Conservation (phyloP, 2,113 vertebrate species). For the cattle (Bos taurus) region DNA sequence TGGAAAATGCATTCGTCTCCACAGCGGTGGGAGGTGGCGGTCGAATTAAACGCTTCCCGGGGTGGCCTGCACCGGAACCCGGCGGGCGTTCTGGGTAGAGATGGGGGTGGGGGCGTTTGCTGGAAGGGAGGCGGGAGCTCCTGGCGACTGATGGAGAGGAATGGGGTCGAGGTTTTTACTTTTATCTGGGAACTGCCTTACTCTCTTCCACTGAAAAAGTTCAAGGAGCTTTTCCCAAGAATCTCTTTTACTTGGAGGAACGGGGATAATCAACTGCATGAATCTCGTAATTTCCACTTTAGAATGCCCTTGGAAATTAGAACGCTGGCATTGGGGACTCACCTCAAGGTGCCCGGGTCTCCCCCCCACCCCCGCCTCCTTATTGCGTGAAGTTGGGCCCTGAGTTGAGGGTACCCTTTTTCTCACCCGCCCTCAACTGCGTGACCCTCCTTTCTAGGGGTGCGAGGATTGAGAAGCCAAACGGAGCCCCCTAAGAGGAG, state of each 20-base stretch:
- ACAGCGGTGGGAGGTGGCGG: slow-evolving; percentile 21
- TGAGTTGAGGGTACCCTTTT: neutral
- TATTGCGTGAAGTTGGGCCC: neutral
- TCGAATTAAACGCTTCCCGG: slow-evolving; percentile 34
- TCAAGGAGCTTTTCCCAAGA: neutral
- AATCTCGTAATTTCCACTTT: neutral
- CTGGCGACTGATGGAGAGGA: neutral
- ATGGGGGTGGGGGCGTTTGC: neutral
- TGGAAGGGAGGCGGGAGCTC: neutral
- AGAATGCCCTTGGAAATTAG: neutral
- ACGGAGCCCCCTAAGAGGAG: neutral
- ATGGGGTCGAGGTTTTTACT: neutral
- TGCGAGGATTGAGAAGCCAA: neutral
- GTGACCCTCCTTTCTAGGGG: neutral
- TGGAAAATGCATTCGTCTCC: slow-evolving; percentile 42
- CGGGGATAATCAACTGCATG: neutral
- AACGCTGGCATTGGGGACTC: neutral
- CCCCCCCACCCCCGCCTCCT: neutral
- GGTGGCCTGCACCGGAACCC: neutral
- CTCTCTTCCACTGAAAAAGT: neutral
- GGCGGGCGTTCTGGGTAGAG: neutral
- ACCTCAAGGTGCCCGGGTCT: neutral
- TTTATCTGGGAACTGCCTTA: neutral
- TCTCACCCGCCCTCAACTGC: neutral
- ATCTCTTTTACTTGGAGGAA: neutral